Conservation (phyloP, 1,140 invertebrate species). For the Rhopalosiphum maidis region DNA sequence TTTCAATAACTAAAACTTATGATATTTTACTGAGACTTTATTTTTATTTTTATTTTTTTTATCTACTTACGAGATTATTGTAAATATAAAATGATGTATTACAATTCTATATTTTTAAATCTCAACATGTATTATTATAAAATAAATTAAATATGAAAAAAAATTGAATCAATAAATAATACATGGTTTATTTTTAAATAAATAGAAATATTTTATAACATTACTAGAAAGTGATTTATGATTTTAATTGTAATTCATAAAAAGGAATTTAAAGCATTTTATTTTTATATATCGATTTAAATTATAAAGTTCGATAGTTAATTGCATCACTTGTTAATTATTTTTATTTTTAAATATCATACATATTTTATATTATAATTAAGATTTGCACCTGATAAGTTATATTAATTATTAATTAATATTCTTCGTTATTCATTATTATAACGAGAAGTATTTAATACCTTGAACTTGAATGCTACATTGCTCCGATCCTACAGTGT, state of each 20-base stretch:
- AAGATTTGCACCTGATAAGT: not conserved
- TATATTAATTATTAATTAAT: not conserved
- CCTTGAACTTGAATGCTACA: slow-evolving; percentile 50
- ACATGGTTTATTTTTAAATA: too few relatives aligned
- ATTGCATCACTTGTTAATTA: not conserved
- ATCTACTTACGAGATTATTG: not conserved
- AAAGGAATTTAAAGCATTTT: not conserved
- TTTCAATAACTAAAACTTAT: not conserved
- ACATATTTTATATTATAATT: not conserved
- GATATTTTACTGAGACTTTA: not conserved
- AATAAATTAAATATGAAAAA: not conserved
- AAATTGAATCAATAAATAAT: too few relatives aligned
- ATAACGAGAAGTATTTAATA: not conserved
- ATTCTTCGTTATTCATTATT: not conserved
- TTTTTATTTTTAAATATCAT: not conserved
- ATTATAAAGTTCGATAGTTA: not conserved
- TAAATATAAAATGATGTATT: not conserved
- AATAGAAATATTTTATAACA: not conserved
- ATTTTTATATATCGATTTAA: not conserved
- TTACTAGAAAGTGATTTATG: not conserved
- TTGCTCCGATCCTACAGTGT: slow-evolving; percentile 72
- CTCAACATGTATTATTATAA: not conserved
- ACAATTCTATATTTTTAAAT: not conserved
- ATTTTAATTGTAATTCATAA: too few relatives aligned
- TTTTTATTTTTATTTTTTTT: not conserved